phyloP scores from a whole-genome alignment of 1,140 invertebrate species.

The Neodiprion virginianus region DNA sequence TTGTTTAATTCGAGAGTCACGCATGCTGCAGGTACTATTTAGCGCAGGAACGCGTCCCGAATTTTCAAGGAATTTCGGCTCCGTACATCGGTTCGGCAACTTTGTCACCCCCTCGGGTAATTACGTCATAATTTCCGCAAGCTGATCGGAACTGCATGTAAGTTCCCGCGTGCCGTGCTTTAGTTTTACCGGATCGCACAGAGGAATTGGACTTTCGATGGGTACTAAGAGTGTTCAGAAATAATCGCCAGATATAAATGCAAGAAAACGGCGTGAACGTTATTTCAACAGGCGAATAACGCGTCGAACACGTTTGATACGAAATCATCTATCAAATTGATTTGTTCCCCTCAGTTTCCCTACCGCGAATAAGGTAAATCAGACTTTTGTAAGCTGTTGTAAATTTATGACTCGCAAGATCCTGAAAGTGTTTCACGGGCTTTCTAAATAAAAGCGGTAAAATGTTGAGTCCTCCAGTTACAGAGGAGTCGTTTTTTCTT shows the following conservation, averaged over 20 bases:
- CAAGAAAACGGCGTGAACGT: no score
- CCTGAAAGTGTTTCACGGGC: background rate
- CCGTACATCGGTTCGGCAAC: background rate
- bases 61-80: background rate
- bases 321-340: background rate
- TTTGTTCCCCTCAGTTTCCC: background rate
- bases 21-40: background rate
- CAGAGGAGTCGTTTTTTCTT: no score
- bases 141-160: background rate
- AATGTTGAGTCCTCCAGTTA: background rate
- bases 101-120: background rate
- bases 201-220: no score
- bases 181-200: background rate
- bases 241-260: no score
- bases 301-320: background rate
- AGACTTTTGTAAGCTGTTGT: background rate
- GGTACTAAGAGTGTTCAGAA: no score
- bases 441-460: background rate
- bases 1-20: background rate
- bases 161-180: background rate
- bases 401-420: background rate
- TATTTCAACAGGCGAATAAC: no score
- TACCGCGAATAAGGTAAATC: background rate
- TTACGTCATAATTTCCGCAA: background rate
- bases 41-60: background rate